phyloP scores from a whole-genome alignment of 2,797 vertebrate species.

The Acipenser ruthenus region DNA sequence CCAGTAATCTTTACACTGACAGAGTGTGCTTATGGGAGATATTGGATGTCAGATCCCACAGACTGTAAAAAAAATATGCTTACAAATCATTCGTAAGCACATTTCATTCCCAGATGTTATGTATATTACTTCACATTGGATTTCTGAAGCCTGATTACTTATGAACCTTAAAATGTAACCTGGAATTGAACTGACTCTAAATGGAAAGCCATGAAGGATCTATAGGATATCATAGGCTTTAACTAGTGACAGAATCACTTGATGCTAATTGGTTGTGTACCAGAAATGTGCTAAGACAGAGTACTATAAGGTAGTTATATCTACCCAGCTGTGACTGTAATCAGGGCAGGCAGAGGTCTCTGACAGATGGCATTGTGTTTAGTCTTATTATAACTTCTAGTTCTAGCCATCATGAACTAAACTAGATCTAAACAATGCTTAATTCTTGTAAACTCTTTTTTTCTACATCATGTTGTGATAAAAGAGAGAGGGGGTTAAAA shows the following conservation, averaged over 20 bases:
- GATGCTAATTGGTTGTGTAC: conserved; percentile 20
- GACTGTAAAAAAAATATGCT: neutral
- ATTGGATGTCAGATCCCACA: too few species aligned
- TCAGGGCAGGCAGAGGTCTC: conserved; percentile 65
- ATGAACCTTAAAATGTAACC: conserved; percentile 23
- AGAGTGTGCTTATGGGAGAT: too few species aligned
- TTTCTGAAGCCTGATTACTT: conserved; percentile 6
- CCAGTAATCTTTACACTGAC: too few species aligned
- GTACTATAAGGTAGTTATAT: conserved; percentile 25
- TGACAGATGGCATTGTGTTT: conserved; percentile 49
- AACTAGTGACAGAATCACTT: neutral
- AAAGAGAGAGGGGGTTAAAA: too few species aligned
- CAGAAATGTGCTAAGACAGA: conserved; percentile 3
- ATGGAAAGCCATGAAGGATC: conserved; percentile 1
- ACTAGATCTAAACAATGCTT: too few species aligned
- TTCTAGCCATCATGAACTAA: too few species aligned
- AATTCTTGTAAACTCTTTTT: too few species aligned
- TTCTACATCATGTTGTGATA: too few species aligned
- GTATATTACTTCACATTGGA: conserved; percentile 8
- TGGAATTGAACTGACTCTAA: conserved; percentile 30
- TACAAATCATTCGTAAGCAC: conserved; percentile 53
- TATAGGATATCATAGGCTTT: neutral
- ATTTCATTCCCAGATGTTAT: conserved; percentile 20
- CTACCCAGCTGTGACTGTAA: conserved; percentile 57
- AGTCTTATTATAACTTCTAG: too few species aligned